These are phyloP conservation scores for Sarcophilus harrisii DNA, from an alignment of 2,797 vertebrate species.

Conservation along the genomic window DNA sequence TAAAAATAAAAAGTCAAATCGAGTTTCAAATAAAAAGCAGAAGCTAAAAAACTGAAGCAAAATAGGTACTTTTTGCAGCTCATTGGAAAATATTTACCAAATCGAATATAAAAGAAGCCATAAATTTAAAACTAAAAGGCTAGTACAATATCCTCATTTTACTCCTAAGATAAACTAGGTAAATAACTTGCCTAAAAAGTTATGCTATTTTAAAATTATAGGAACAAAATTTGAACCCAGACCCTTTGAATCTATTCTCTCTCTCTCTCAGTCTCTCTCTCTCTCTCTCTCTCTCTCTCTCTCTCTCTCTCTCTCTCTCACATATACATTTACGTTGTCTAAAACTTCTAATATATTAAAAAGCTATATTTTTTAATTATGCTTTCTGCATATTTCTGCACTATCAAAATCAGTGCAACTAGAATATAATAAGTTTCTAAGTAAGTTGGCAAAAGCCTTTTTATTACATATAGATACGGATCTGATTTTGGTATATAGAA, in stretches of 20 bases:
- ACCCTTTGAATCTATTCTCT: background rate
- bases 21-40: background rate
- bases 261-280: too few species aligned
- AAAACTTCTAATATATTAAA: background rate
- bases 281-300: too few species aligned
- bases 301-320: too few species aligned
- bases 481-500: background rate
- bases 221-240: background rate
- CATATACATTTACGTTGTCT: background rate
- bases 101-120: background rate
- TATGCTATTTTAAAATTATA: background rate
- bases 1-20: background rate
- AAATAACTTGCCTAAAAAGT: background rate
- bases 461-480: background rate
- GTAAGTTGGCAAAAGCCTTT: background rate
- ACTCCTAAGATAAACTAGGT: background rate
- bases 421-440: background rate
- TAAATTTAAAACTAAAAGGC: background rate
- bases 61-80: background rate
- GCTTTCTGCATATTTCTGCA: background rate
- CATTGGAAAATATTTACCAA: background rate
- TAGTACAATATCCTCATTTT: background rate
- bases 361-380: background rate
- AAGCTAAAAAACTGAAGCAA: background rate
- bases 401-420: background rate